Evolutionary conservation across 2,888 invertebrate species (phyloP).

Genomic region (Cheilosia urbana): DNA sequence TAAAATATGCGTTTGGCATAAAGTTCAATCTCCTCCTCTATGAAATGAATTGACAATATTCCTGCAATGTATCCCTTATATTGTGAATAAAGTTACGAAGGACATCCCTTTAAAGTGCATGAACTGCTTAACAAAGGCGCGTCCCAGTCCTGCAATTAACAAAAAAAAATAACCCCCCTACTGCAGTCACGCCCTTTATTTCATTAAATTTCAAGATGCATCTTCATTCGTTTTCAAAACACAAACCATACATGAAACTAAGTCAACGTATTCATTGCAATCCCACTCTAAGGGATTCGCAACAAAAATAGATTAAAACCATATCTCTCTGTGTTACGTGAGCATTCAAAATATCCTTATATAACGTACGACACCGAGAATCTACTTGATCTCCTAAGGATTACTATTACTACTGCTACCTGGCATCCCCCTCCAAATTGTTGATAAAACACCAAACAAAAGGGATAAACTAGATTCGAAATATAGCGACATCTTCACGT

Average conservation of each 20-base stretch:
- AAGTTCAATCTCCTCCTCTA: no score
- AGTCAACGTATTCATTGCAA: slow-evolving; percentile 57
- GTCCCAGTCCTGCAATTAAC: neutral
- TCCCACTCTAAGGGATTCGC: slow-evolving; percentile 40
- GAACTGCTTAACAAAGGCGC: slow-evolving; percentile 3
- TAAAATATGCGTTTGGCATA: no score
- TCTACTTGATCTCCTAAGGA: slow-evolving; percentile 66
- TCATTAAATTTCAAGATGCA: slow-evolving; percentile 9
- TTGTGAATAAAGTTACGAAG: neutral
- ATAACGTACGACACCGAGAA: slow-evolving; percentile 59
- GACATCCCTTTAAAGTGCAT: slow-evolving; percentile 37
- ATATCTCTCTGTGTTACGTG: slow-evolving; percentile 17
- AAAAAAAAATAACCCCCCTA: neutral
- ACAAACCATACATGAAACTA: slow-evolving; percentile 37
- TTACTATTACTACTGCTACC: slow-evolving; percentile 36
- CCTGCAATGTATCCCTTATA: no score
- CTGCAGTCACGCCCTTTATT: neutral
- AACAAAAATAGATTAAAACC: slow-evolving; percentile 67
- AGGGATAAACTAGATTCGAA: slow-evolving; percentile 11
- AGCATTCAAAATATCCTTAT: slow-evolving; percentile 60
- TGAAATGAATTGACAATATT: no score
- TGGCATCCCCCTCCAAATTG: neutral
- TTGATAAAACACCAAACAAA: slow-evolving; percentile 9
- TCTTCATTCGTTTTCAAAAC: slow-evolving; percentile 16
- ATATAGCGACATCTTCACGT: slow-evolving; percentile 58